Evolutionary conservation across 2,797 vertebrate species (phyloP), one percentile per base, ranked within the genome.

Genomic region (Pristis pectinata): DNA sequence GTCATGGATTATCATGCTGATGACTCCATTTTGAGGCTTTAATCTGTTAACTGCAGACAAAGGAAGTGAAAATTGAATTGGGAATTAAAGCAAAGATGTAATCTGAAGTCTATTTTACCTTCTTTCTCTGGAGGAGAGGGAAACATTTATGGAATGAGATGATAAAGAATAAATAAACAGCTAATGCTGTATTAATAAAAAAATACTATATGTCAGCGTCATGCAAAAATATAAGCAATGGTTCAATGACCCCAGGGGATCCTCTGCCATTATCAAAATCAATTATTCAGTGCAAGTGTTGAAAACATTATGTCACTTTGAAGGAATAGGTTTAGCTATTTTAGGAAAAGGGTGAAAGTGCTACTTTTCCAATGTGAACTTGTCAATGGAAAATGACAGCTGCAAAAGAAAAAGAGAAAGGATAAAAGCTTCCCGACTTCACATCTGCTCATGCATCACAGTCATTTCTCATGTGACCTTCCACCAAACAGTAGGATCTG

Each of bases 391-490:
- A 61, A 67, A 41, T 67, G 61, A 91, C n/a, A 91, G n/a, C 61
- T 9, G 8, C 15, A n/a, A 67, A 41, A 41, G n/a, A 64, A 34
- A 91, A 91, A 24, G 59, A 41, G 37, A 67, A 41, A 67, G 61
- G 13, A 91, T 67, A 91, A 91, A 67, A 67, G 59, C n/a, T 61
- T 91, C 19, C 2, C 22, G 2, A 67, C 41, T 67, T 41, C 61
- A 91, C 61, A 67, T 41, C 61, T 91, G 87, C 17, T 91, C 17
- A 10, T 59, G 53, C 30, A 59, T 11, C 15, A 53, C 53, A 59
- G 53, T 87, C 34, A 87, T 87, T 87, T 87, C 87, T 91, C 61
- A 67, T 67, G 87, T 91, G 59, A 91, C 61, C 37, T 91, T 91
- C 30, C 17, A 41, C 87, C n/a, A 27, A 41, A 41, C 61, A 67